Percentiles rank a stretch among this genome's conserved stretches.
Conservation (phyloP, 2,113 vertebrate genomes). For the Eidolon helvum region DNA sequence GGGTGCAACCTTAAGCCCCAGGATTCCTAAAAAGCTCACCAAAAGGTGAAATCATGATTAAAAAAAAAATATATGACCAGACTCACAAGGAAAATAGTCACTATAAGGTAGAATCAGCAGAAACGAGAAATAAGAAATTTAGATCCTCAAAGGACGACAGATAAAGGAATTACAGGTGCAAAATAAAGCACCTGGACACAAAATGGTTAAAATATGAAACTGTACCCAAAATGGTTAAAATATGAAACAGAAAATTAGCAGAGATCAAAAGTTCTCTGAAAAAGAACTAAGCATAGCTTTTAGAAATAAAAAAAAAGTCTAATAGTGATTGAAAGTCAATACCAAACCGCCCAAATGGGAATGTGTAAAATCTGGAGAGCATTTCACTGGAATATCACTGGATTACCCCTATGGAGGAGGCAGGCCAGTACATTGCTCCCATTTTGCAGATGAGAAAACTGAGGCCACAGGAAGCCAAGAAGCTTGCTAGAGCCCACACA, state of each 20-base stretch:
- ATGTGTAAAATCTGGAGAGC: background rate
- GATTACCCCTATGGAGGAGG: background rate
- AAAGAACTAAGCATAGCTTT: background rate
- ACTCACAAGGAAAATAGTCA: background rate
- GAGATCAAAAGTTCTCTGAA: background rate
- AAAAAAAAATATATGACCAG: background rate
- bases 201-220: too few relatives aligned
- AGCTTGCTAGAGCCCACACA: background rate
- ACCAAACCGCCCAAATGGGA: background rate
- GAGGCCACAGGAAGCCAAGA: background rate
- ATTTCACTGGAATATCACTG: background rate
- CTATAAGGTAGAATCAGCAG: background rate
- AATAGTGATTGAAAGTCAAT: background rate
- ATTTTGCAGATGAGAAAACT: background rate
- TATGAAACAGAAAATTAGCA: background rate
- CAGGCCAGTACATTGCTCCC: background rate
- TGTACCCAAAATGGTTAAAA: background rate
- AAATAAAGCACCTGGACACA: background rate
- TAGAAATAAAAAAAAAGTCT: background rate
- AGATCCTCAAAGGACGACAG: background rate
- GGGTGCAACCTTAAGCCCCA: background rate
- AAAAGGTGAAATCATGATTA: background rate
- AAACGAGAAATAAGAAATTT: background rate
- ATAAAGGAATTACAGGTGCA: background rate
- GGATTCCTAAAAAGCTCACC: background rate